These are phyloP conservation scores for Diadophis punctatus DNA, from an alignment of 2,113 vertebrate genomes.

Conservation along the genomic window DNA sequence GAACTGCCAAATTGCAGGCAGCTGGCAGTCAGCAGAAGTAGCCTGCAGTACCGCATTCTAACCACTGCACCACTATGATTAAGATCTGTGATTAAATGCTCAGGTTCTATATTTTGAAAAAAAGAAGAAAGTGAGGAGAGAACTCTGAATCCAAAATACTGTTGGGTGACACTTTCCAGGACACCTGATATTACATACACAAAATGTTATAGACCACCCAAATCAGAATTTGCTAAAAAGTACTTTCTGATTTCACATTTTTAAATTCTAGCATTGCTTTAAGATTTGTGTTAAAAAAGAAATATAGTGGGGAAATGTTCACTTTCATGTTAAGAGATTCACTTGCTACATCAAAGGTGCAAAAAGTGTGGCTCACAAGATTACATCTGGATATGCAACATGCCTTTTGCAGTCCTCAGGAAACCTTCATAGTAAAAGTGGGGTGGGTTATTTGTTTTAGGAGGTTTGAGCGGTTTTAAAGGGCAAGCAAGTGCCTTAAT, in stretches of 20 bases:
- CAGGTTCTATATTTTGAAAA: not conserved
- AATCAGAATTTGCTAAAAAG: not conserved
- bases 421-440: not conserved
- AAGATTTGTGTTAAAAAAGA: not conserved
- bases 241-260: not conserved
- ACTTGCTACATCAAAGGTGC: not conserved
- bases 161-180: not conserved
- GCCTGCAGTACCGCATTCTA: too few relatives aligned
- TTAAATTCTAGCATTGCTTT: not conserved
- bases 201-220: not conserved
- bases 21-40: too few relatives aligned
- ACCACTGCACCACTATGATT: too few relatives aligned
- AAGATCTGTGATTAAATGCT: not conserved
- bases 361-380: not conserved
- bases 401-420: not conserved
- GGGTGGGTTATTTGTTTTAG: not conserved
- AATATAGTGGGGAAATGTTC: not conserved
- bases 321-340: not conserved
- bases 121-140: not conserved
- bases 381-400: not conserved
- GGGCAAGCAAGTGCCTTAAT: not conserved
- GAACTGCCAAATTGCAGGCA: too few relatives aligned
- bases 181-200: not conserved
- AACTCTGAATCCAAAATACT: not conserved
- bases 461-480: not conserved